These are phyloP conservation scores for Leucoraja erinaceus DNA, from an alignment of 2,113 vertebrate genomes.

Conservation along the genomic window DNA sequence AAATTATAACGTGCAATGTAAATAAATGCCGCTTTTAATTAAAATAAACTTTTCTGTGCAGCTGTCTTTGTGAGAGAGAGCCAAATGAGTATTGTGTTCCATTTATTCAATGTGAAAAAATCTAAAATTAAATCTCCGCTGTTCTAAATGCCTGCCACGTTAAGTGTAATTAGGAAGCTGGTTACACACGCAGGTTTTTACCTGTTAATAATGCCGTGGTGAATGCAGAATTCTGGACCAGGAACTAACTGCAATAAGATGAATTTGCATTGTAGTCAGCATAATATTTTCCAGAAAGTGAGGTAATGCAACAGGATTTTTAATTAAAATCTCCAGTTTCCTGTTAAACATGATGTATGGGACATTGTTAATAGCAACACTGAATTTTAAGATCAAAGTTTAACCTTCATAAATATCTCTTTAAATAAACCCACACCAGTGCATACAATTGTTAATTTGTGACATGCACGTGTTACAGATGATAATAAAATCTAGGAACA, in stretches of 20 bases:
- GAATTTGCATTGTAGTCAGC: not conserved
- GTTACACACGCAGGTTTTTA: constrained; percentile 20
- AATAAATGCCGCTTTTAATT: constrained; percentile 64
- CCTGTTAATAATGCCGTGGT: not conserved
- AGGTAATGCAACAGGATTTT: not conserved
- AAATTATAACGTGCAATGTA: constrained; percentile 59
- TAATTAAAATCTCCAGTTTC: not conserved
- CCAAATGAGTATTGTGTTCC: constrained; percentile 52
- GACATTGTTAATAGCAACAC: not conserved
- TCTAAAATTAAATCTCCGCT: constrained; percentile 57
- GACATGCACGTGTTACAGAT: not conserved
- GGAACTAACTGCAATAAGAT: not conserved
- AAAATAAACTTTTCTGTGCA: constrained; percentile 71
- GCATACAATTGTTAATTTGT: not conserved
- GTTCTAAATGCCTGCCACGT: not conserved
- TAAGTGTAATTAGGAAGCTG: constrained; percentile 40
- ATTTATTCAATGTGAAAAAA: constrained; percentile 63
- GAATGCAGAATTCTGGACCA: not conserved
- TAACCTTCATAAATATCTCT: not conserved
- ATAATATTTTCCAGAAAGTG: not conserved
- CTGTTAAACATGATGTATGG: not conserved
- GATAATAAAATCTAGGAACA: not conserved
- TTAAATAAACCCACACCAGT: not conserved
- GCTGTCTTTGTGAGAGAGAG: constrained; percentile 58
- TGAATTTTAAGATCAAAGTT: not conserved